Evolutionary conservation across 2,113 vertebrate genomes (phyloP), one percentile per base, ranked within the genome.

Genomic region (Rhinolophus ferrumequinum): DNA sequence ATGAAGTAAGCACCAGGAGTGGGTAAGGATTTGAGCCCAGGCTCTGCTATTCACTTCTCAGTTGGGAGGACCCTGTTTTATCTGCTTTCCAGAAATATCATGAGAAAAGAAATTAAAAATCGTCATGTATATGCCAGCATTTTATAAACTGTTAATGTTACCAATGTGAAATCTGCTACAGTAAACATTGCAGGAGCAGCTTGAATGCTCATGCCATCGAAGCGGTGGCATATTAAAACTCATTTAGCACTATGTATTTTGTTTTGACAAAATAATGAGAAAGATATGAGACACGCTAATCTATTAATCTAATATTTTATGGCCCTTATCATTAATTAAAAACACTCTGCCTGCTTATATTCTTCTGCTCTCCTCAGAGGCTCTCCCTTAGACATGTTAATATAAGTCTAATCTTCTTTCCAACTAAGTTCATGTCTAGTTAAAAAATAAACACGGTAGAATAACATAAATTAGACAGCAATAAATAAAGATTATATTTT

Each of bases 261-360:
- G n/a, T 84, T 90, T 21, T 92, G 72, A 90, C 62, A 84, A 89
- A 87, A 70, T 92, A 96, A 90, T 58, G 62, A 96, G 79, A 86
- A 94, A 77, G 18, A 64, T 64, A 81, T 62, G 44, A 81, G 72
- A 84, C 14, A 41, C 15, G 7, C 33, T 95, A 83, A 95, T 72
- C 64, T 95, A 47, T 79, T 92, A 92, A 87, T 41, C 44, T 24
- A 83, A 77, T 84, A 96, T 87, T 92, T 86, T 56, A 84, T 84
- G 92, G 13, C n/a, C 64, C 84, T 95, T 77, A 54, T 93, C 33
- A 80, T 93, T 96, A 92, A 95, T 90, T 95, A 93, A 93, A 89
- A 86, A 24, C 76, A 72, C 3, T 76, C 44, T 86, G 28, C 15
- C 44, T 88, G n/a, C 58, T 91, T 85, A 67, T 62, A 80, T 50